Conservation (phyloP, 92 coral and sea anemone genomes). For the Epizoanthus illoricatus region DNA sequence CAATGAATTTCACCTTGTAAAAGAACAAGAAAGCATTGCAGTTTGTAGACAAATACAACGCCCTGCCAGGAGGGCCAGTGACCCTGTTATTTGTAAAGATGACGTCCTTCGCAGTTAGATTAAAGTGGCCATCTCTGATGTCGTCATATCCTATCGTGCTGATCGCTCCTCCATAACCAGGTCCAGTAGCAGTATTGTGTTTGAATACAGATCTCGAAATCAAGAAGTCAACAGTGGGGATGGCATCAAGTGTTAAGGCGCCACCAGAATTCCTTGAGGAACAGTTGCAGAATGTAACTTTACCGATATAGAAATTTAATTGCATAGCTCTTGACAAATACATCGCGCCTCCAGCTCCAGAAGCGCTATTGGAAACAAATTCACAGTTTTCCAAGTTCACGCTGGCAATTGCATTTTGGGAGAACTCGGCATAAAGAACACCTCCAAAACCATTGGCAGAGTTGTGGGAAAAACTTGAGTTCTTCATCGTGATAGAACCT, state of each 20-base stretch:
- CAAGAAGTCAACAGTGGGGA: background rate
- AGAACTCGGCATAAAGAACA: conserved; percentile 5
- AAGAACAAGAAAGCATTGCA: background rate
- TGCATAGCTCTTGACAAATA: background rate
- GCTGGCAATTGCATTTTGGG: background rate
- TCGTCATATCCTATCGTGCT: too few species aligned
- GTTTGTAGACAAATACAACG: conserved; percentile 6
- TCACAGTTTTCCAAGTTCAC: conserved; percentile 7
- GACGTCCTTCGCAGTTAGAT: conserved; percentile 15
- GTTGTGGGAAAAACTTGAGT: conserved; percentile 31
- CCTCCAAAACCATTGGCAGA: conserved; percentile 16
- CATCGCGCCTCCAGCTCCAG: conserved; percentile 37
- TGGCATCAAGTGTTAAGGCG: background rate
- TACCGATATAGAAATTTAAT: background rate
- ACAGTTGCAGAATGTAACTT: conserved; percentile 27
- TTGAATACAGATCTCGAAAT: conserved; percentile 4
- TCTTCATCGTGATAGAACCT: background rate
- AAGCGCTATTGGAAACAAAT: conserved; percentile 27
- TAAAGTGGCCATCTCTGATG: background rate
- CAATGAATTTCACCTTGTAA: background rate
- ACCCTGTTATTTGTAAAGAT: conserved; percentile 15
- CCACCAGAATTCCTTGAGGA: background rate
- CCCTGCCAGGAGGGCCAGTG: conserved; percentile 6
- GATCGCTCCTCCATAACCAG: conserved; percentile 23
- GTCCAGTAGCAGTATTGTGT: background rate